Percentiles rank a stretch among this genome's conserved stretches.
Evolutionary conservation across 2,797 vertebrate species (phyloP).

Genomic region (Poeciliopsis turneri): DNA sequence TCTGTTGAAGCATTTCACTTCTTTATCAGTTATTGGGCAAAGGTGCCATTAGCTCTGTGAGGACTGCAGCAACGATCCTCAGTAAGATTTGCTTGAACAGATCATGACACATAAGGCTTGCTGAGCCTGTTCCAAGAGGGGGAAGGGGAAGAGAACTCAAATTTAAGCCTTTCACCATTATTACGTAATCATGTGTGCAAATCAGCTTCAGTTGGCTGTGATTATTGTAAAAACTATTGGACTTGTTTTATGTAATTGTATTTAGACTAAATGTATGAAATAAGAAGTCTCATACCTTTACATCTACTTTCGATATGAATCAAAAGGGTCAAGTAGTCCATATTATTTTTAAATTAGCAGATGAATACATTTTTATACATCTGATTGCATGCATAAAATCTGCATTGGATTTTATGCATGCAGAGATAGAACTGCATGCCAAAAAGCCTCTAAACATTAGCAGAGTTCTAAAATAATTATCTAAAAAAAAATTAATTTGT

Average conservation of each 20-base stretch:
- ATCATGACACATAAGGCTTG: neutral
- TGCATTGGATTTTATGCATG: no score
- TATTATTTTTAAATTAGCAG: neutral
- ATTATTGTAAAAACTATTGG: neutral
- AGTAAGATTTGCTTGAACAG: constrained; percentile 7
- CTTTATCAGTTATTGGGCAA: constrained; percentile 22
- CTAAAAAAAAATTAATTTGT: neutral
- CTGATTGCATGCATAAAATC: neutral
- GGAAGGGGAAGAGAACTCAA: neutral
- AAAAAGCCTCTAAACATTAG: neutral
- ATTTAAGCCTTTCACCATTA: constrained; percentile 1
- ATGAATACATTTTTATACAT: neutral
- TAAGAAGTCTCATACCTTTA: neutral
- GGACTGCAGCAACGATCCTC: neutral
- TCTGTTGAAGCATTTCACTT: neutral
- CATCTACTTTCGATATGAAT: neutral
- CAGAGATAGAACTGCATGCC: neutral
- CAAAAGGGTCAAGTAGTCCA: neutral
- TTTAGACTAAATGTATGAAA: neutral
- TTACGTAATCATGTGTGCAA: neutral
- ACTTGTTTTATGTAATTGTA: neutral
- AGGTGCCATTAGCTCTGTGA: constrained; percentile 8
- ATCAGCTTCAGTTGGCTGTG: neutral
- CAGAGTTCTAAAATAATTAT: neutral
- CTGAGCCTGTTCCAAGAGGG: neutral